These are phyloP conservation scores for Actenoides lindsayi DNA, from an alignment of 2,113 vertebrate genomes.

Conservation along the genomic window DNA sequence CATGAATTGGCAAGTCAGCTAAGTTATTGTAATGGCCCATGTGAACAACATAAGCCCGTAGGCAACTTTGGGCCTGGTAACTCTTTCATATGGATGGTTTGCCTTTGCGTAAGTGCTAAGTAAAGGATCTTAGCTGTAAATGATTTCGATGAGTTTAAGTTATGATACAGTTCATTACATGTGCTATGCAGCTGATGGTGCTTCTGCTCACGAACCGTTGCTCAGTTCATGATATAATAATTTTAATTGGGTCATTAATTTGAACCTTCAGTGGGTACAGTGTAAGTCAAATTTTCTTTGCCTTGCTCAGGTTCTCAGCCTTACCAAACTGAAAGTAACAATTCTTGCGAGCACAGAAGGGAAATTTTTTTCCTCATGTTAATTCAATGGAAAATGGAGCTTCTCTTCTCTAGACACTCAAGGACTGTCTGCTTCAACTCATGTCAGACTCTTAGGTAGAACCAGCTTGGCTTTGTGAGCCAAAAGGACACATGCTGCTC, in stretches of 20 bases:
- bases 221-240: not conserved
- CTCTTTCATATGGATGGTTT: not conserved
- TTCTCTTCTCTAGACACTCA: not conserved
- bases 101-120: not conserved
- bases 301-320: not conserved
- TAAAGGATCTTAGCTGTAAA: not conserved
- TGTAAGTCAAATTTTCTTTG: not conserved
- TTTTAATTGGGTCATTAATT: slow-evolving; percentile 16
- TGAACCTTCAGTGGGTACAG: not conserved
- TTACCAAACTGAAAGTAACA: not conserved
- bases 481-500: not conserved
- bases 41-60: not conserved
- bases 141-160: not conserved
- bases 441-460: not conserved
- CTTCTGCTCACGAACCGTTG: not conserved
- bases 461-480: not conserved
- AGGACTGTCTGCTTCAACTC: not conserved
- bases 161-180: not conserved
- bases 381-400: not conserved
- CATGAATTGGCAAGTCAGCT: not conserved
- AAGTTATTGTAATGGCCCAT: not conserved
- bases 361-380: not conserved
- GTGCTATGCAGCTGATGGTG: not conserved
- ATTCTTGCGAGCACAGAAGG: not conserved
- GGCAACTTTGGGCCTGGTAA: not conserved